phyloP scores from a whole-genome alignment of 2,888 invertebrate genomes.

The Sepioteuthis lessoniana region DNA sequence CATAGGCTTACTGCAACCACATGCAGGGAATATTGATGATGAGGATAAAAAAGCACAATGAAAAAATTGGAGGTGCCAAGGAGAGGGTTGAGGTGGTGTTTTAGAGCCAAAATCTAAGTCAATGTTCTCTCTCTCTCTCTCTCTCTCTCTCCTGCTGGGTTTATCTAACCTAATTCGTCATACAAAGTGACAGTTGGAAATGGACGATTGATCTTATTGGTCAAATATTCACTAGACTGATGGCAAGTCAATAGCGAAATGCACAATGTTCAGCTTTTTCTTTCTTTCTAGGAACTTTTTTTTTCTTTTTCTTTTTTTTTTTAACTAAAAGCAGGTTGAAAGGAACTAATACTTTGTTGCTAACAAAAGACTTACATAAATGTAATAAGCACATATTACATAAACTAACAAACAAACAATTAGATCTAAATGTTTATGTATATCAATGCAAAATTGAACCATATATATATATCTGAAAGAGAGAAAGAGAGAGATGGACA shows the following conservation, averaged over 20 bases:
- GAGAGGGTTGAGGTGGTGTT: neutral
- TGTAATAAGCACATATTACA: neutral
- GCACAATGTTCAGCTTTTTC: neutral
- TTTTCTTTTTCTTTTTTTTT: neutral
- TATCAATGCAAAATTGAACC: too few relatives aligned
- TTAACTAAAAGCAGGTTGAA: neutral
- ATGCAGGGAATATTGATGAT: neutral
- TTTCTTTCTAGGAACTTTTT: neutral
- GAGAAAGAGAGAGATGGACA: too few relatives aligned
- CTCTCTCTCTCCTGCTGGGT: neutral
- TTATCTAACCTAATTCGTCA: neutral
- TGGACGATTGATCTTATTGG: conserved; percentile 20
- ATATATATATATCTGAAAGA: too few relatives aligned
- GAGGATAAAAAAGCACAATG: neutral
- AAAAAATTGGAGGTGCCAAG: neutral
- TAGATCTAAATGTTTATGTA: neutral
- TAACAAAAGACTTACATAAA: neutral
- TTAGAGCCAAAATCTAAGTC: neutral
- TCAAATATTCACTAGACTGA: neutral
- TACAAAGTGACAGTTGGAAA: neutral
- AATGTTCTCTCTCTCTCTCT: neutral
- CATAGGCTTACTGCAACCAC: neutral
- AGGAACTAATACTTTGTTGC: neutral
- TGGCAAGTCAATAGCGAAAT: neutral
- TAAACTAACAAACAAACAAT: neutral